phyloP scores from a whole-genome alignment of 2,113 vertebrate genomes.

The Corythornis madagascariensis region DNA sequence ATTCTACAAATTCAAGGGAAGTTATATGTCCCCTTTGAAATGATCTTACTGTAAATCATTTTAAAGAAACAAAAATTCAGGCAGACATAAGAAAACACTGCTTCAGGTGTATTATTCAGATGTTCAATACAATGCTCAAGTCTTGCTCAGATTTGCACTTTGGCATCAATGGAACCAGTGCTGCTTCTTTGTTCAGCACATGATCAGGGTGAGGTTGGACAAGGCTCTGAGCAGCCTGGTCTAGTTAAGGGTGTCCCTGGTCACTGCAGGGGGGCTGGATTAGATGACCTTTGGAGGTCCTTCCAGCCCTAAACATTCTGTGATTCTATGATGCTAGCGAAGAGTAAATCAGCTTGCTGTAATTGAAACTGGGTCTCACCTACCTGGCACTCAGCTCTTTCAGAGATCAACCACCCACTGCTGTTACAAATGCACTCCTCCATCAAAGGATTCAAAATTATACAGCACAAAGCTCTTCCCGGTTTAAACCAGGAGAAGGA shows the following conservation, averaged over 20 bases:
- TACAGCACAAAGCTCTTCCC: neutral
- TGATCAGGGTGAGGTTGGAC: neutral
- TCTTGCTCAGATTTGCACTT: neutral
- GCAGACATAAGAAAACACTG: neutral
- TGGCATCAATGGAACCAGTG: neutral
- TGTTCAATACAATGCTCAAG: neutral
- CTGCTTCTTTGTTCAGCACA: neutral
- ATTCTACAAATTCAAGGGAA: neutral
- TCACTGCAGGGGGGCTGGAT: no score
- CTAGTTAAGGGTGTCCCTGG: no score
- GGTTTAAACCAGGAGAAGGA: neutral
- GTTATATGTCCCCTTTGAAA: neutral
- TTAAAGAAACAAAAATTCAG: neutral
- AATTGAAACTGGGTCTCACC: neutral
- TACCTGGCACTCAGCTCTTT: neutral
- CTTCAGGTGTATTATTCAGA: neutral
- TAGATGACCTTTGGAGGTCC: no score
- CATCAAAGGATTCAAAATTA: neutral
- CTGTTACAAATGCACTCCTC: neutral
- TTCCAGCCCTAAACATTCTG: no score
- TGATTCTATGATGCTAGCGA: neutral
- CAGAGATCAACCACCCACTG: neutral
- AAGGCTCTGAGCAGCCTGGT: no score
- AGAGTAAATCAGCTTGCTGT: neutral
- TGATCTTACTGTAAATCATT: neutral